Conservation (phyloP, 2,113 vertebrate genomes). For the Anhinga rufa region DNA sequence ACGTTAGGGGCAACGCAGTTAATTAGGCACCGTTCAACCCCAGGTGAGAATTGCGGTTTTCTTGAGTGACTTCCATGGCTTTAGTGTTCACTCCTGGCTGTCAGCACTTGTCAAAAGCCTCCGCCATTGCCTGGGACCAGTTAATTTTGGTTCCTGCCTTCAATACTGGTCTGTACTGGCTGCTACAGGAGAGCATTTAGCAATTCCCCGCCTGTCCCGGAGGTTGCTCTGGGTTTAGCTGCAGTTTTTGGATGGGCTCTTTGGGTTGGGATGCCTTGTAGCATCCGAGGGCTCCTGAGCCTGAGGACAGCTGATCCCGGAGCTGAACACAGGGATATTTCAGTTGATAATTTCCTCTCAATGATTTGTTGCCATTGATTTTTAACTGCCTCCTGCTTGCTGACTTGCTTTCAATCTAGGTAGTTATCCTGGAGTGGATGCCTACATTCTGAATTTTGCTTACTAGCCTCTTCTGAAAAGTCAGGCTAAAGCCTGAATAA, state of each 20-base stretch:
- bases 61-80: not conserved
- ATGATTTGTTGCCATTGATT: not conserved
- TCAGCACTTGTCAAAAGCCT: not conserved
- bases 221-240: not conserved
- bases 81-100: not conserved
- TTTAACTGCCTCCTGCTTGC: not conserved
- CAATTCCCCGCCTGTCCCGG: accelerated
- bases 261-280: not conserved
- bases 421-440: not conserved
- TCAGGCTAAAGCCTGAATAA: not conserved
- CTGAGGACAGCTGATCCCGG: not conserved
- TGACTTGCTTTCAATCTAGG: not conserved
- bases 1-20: not conserved
- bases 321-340: not conserved
- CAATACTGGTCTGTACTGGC: not conserved
- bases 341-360: not conserved
- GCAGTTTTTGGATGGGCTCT: not conserved
- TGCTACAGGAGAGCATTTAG: not conserved
- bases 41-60: not conserved
- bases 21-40: not conserved
- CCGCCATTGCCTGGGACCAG: accelerated
- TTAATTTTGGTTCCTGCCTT: not conserved
- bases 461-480: constrained; percentile 1
- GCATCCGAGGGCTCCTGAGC: not conserved
- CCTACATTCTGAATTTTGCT: constrained; percentile 6